phyloP scores from a whole-genome alignment of 2,113 vertebrate species.

The Connochaetes taurinus region DNA sequence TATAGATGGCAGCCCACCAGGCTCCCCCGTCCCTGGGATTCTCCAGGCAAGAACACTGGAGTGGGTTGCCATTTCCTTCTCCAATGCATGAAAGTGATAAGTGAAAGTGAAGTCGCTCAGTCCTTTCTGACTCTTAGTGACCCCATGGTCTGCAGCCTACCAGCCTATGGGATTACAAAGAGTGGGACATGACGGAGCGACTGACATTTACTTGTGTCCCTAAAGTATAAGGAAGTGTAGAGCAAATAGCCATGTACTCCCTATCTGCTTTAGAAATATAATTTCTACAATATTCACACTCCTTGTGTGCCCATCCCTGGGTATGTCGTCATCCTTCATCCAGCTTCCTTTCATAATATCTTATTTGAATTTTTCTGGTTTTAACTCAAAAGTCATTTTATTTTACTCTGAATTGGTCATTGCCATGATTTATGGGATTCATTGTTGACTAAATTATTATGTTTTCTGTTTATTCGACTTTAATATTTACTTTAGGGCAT shows the following conservation, averaged over 20 bases:
- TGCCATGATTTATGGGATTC: background rate
- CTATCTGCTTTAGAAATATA: background rate
- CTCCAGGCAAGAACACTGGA: no score
- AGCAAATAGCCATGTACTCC: background rate
- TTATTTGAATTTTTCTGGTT: background rate
- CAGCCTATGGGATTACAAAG: background rate
- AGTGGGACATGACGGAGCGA: background rate
- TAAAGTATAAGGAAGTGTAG: background rate
- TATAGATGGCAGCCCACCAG: no score
- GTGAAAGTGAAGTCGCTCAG: no score
- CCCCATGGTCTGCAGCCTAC: no score
- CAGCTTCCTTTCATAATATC: background rate
- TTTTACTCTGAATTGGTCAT: background rate
- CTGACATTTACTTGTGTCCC: background rate
- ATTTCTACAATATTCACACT: background rate
- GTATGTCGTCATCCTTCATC: background rate
- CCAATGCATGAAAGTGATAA: no score
- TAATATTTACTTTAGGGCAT: background rate
- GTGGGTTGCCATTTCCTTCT: no score
- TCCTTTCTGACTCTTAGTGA: no score
- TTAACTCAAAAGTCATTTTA: background rate
- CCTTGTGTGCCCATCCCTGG: background rate
- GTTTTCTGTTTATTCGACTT: background rate
- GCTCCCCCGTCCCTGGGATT: no score
- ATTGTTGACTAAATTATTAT: background rate